Evolutionary conservation across 2,888 invertebrate genomes (phyloP).

Genomic region (Cremastobaeus sp.): DNA sequence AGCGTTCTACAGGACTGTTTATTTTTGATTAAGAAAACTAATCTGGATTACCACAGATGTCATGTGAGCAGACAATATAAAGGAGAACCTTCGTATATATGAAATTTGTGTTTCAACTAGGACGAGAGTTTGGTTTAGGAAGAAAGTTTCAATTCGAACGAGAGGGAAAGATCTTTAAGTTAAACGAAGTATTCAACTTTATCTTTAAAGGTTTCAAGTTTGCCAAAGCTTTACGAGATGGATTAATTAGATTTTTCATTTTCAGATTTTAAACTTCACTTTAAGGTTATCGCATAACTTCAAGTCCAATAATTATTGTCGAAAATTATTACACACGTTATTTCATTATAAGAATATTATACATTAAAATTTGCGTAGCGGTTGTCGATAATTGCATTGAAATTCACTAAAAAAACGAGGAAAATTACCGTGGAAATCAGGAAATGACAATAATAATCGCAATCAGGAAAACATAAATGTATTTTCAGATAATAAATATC

Average conservation of each 20-base stretch:
- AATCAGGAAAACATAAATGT: too few species aligned
- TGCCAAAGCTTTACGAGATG: conserved; percentile 13
- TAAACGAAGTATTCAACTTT: conserved; percentile 39
- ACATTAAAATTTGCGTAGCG: too few species aligned
- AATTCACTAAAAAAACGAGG: too few species aligned
- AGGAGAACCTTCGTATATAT: conserved; percentile 2
- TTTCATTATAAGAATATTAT: too few species aligned
- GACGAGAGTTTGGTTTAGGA: not conserved
- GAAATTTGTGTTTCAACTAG: conserved; percentile 5
- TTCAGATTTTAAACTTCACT: too few species aligned
- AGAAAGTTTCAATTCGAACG: conserved; percentile 33
- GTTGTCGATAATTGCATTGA: too few species aligned
- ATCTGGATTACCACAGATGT: not conserved
- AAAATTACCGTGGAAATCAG: too few species aligned
- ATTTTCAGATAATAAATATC: too few species aligned
- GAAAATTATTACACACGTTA: conserved; percentile 16
- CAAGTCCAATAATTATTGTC: conserved; percentile 20
- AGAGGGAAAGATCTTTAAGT: conserved; percentile 38
- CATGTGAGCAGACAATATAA: conserved; percentile 1
- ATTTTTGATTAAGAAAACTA: not conserved
- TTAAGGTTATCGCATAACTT: conserved; percentile 20
- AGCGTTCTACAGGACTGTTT: too few species aligned
- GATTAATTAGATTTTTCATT: conserved; percentile 42
- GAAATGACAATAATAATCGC: too few species aligned
- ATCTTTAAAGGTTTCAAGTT: conserved; percentile 39